Evolutionary conservation across 2,113 vertebrate species (phyloP), one percentile per base, ranked within the genome.

Genomic region (Spea bombifrons): DNA sequence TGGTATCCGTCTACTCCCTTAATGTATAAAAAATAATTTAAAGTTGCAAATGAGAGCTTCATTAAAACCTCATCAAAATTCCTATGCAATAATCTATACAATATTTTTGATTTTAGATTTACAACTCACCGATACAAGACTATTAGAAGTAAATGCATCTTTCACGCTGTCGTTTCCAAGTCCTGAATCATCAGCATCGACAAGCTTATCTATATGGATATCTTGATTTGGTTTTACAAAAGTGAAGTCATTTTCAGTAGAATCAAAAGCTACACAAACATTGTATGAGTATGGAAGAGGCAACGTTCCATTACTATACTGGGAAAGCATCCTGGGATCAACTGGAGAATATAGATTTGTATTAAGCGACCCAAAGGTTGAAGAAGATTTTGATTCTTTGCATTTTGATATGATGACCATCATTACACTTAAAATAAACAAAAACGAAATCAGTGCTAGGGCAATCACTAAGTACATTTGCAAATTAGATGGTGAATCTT

Each of bases 361-460:
- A 5, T 2, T n/a, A 7, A 77, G 43, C 13, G 66, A 15, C 49
- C 44, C 9, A 43, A 77, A 77, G n/a, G 15, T 3, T 50, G 75
- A 66, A 59, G 44, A 47, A 5, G 75, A 45, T 63, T 70, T 69
- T 49, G 75, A 17, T 15, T 76, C 52, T 9, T 61, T 76, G 8
- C 75, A 76, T 69, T 76, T 76, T 48, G 53, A 76, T 7, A 76
- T 47, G 9, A 76, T 76, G 1, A 61, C 66, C 53, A 70, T 10
- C 16, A 69, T 48, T 8, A 76, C 49, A 55, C 47, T 66, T 53
- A 75, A 0, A 43, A 75, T 75, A 76, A 0, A 87, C 15, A 1
- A 77, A 75, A 59, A 86, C 75, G 65, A 82, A 84, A 55, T 75
- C 5, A 75, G 7, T 74, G 63, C 74, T 8, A 75, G 17, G 8